Evolutionary conservation across 2,888 invertebrate species (phyloP).

Genomic region (Barypeithes pellucidus): DNA sequence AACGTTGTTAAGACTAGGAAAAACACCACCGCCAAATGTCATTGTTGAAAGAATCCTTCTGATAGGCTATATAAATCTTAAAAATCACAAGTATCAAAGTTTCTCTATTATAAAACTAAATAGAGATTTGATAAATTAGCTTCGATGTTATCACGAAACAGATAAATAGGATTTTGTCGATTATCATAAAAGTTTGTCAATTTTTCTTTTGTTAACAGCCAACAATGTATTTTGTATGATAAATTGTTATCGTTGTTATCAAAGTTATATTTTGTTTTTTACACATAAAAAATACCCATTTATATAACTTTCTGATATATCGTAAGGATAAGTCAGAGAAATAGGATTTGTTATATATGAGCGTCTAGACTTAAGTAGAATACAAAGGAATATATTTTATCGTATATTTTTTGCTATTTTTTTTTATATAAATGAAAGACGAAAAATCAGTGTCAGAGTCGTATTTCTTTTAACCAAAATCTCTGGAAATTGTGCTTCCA

Average conservation of each 20-base stretch:
- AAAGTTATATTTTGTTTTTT: constrained; percentile 23
- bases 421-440: neutral
- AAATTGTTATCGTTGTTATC: constrained; percentile 21
- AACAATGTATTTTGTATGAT: constrained; percentile 16
- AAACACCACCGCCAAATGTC: no score
- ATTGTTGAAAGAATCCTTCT: no score
- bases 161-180: constrained; percentile 23
- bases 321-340: constrained; percentile 6
- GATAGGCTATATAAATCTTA: neutral
- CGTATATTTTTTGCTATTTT: neutral
- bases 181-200: constrained; percentile 26
- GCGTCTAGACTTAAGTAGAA: constrained; percentile 4
- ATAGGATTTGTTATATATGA: constrained; percentile 3
- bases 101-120: neutral
- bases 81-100: neutral
- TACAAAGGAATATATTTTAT: neutral
- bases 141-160: neutral
- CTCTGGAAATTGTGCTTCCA: no score
- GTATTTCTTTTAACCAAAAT: no score
- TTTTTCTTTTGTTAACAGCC: constrained; percentile 24
- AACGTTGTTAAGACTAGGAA: no score
- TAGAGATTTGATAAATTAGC: neutral
- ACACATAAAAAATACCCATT: constrained; percentile 22
- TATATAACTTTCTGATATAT: constrained; percentile 13
- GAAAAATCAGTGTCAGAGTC: neutral